Conservation (phyloP, 2,113 vertebrate species). For the Anoura caudifer region DNA sequence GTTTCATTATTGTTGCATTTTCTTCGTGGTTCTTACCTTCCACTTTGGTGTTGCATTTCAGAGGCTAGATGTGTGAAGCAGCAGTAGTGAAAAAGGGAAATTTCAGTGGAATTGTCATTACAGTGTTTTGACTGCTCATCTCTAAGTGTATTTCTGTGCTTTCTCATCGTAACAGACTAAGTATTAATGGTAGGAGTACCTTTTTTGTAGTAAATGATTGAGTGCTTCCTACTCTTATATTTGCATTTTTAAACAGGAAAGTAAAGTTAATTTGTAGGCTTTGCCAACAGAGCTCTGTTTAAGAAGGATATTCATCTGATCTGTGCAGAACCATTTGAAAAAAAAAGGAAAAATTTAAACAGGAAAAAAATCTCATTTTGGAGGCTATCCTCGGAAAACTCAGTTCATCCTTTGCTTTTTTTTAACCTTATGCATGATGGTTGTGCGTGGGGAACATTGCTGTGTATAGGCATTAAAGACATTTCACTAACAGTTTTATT, state of each 20-base stretch:
- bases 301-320: constrained; percentile 13
- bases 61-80: not conserved
- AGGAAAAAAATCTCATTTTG: not conserved
- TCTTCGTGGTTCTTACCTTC: not conserved
- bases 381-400: not conserved
- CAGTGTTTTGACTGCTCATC: constrained; percentile 55
- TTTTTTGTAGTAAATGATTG: constrained; percentile 44
- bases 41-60: not conserved
- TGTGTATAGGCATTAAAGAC: not conserved
- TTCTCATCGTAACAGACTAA: not conserved
- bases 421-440: not conserved
- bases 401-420: not conserved
- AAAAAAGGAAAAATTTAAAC: constrained; percentile 12
- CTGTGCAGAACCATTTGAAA: not conserved
- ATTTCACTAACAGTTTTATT: not conserved
- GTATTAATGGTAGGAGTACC: not conserved
- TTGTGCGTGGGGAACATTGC: not conserved
- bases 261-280: constrained; percentile 48
- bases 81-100: not conserved
- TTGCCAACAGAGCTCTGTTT: constrained; percentile 48
- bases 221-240: constrained; percentile 57
- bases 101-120: not conserved
- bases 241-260: constrained; percentile 52
- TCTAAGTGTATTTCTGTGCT: not conserved
- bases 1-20: not conserved